Conservation (phyloP, 2,888 invertebrate genomes). For the Nymphalis urticae region DNA sequence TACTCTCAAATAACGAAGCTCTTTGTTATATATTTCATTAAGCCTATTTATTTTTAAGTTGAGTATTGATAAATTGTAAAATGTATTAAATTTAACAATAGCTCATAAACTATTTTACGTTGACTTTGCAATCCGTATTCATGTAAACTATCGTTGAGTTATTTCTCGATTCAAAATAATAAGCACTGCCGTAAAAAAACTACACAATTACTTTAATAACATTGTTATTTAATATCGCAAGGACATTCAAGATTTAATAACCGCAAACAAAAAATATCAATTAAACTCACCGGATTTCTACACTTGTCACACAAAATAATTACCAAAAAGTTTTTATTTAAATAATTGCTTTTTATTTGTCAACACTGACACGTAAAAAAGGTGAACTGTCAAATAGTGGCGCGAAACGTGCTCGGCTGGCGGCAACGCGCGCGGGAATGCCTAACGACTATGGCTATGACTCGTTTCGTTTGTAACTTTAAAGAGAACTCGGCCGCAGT, state of each 20-base stretch:
- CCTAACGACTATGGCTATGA: conserved; percentile 38
- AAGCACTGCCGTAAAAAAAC: conserved; percentile 5
- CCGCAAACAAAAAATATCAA: not conserved
- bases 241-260: conserved; percentile 12
- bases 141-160: not conserved
- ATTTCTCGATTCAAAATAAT: conserved; percentile 19
- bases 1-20: no score
- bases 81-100: no score
- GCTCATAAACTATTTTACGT: no score
- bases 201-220: conserved; percentile 27
- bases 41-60: no score
- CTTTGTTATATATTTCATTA: no score
- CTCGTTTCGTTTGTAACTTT: not conserved
- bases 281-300: conserved; percentile 31
- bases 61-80: no score
- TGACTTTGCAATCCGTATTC: not conserved
- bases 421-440: conserved; percentile 47
- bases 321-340: conserved; percentile 21
- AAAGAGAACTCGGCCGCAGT: conserved; percentile 31
- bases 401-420: conserved; percentile 52
- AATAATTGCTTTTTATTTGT: conserved; percentile 19
- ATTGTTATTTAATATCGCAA: conserved; percentile 27
- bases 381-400: conserved; percentile 49
- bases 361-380: conserved; percentile 53
- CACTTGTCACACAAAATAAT: conserved; percentile 21